phyloP scores from a whole-genome alignment of 2,113 vertebrate genomes.

The Atractosteus spatula region DNA sequence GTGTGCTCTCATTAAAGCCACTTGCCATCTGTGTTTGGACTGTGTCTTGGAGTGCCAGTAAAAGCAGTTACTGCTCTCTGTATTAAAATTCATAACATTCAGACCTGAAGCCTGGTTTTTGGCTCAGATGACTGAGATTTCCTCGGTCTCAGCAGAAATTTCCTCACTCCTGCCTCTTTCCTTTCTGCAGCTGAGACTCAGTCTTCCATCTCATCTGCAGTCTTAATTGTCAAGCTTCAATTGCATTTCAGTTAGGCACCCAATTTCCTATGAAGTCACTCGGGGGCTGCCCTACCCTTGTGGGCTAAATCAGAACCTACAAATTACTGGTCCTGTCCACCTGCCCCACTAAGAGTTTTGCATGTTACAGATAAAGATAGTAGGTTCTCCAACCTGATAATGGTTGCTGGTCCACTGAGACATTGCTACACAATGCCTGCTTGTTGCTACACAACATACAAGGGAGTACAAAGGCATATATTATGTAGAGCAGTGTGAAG shows the following conservation, averaged over 20 bases:
- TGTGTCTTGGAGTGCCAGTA: slow-evolving; percentile 22
- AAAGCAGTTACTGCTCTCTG: background rate
- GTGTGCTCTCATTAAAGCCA: too few relatives aligned
- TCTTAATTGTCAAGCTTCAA: slow-evolving; percentile 64
- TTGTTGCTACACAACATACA: slow-evolving; percentile 25
- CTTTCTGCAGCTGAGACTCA: slow-evolving; percentile 40
- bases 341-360: slow-evolving; percentile 5
- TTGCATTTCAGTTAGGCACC: slow-evolving; percentile 74
- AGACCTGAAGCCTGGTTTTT: slow-evolving; percentile 27
- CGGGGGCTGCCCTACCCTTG: slow-evolving; percentile 52
- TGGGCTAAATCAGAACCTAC: slow-evolving; percentile 59
- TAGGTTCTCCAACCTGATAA: slow-evolving; percentile 15
- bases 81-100: slow-evolving; percentile 23
- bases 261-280: slow-evolving; percentile 65
- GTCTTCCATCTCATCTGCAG: slow-evolving; percentile 59
- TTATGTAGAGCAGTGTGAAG: background rate
- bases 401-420: slow-evolving; percentile 20
- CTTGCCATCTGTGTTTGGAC: background rate
- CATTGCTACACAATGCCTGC: slow-evolving; percentile 32
- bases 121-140: slow-evolving; percentile 45
- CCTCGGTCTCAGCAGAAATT: slow-evolving; percentile 40
- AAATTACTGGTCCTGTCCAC: slow-evolving; percentile 28
- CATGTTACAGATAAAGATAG: background rate
- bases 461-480: background rate
- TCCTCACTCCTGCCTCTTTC: slow-evolving; percentile 15